Evolutionary conservation across 1,140 invertebrate species (phyloP).

Genomic region (Zaprionus camerounensis): DNA sequence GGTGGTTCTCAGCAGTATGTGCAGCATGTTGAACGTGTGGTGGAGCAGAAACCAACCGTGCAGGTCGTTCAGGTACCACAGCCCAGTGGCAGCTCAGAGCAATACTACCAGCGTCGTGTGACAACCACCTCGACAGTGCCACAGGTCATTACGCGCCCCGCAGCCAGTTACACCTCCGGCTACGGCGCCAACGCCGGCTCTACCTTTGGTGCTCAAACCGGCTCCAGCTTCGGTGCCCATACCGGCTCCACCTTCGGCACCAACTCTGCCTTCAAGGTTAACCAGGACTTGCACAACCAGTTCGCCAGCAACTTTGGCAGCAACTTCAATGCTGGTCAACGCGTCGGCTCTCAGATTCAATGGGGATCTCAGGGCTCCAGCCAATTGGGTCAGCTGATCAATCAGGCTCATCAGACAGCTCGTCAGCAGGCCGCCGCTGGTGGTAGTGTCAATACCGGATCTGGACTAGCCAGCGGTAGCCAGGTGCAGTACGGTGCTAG

Average conservation of each 20-base stretch:
- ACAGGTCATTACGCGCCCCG: slow-evolving; percentile 54
- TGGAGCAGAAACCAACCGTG: slow-evolving; percentile 51
- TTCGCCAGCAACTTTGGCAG: slow-evolving; percentile 8
- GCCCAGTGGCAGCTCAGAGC: slow-evolving; percentile 62
- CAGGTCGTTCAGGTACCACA: slow-evolving; percentile 51
- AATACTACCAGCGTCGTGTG: slow-evolving; percentile 68
- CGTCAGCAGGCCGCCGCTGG: slow-evolving; percentile 50
- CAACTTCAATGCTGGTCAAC: slow-evolving; percentile 46
- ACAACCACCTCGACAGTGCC: slow-evolving; percentile 56
- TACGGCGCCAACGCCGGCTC: slow-evolving; percentile 39
- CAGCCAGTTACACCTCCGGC: slow-evolving; percentile 40
- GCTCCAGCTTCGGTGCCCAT: slow-evolving; percentile 17
- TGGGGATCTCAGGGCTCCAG: slow-evolving; percentile 38
- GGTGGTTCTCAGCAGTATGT: slow-evolving; percentile 65
- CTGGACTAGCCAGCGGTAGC: slow-evolving; percentile 38
- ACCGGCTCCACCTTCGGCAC: slow-evolving; percentile 34
- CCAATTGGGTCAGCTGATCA: slow-evolving; percentile 54
- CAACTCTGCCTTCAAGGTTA: slow-evolving; percentile 50
- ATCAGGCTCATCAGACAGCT: slow-evolving; percentile 59
- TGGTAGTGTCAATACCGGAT: slow-evolving; percentile 29
- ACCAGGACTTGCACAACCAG: slow-evolving; percentile 32
- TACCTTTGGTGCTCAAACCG: slow-evolving; percentile 1
- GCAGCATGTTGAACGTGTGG: slow-evolving; percentile 68
- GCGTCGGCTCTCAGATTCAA: slow-evolving; percentile 29
- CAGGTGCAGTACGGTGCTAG: slow-evolving; percentile 42